Conservation (phyloP, 2,797 vertebrate species). For the Characodon lateralis region DNA sequence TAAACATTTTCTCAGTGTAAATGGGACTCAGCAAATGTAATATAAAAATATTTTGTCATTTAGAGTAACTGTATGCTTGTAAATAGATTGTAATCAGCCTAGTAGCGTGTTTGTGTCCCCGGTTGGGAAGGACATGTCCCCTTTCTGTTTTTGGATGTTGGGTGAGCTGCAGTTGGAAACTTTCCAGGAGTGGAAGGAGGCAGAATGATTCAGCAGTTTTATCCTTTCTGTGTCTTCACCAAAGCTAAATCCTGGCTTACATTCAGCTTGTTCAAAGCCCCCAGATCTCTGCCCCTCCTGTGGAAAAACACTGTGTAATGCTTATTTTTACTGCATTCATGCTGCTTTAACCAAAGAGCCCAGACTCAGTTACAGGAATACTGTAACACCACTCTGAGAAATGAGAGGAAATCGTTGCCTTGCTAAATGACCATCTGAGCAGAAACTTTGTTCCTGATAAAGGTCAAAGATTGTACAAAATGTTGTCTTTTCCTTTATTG, state of each 20-base stretch:
- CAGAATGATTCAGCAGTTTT: conserved; percentile 70
- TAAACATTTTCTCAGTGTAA: too few relatives aligned
- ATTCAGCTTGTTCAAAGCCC: conserved; percentile 31
- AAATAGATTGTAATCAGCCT: background rate
- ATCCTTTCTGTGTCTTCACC: conserved; percentile 25
- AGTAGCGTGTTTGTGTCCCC: conserved; percentile 6
- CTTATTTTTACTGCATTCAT: conserved; percentile 42
- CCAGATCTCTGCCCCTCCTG: conserved; percentile 23
- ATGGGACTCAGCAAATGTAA: too few relatives aligned
- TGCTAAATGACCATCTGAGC: background rate
- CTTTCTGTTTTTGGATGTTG: conserved; percentile 38
- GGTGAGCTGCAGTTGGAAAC: conserved; percentile 52
- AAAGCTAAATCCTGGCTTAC: conserved; percentile 43
- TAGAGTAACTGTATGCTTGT: background rate
- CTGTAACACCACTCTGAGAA: background rate
- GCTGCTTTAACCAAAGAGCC: conserved; percentile 18
- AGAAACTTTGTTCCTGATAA: conserved; percentile 2
- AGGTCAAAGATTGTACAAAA: conserved; percentile 9
- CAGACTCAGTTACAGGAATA: conserved; percentile 22
- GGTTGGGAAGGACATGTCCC: conserved; percentile 43
- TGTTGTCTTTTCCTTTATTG: background rate
- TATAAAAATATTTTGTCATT: background rate
- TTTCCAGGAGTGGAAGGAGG: conserved; percentile 54
- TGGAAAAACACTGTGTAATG: conserved; percentile 43
- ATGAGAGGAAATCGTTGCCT: background rate